phyloP scores from a whole-genome alignment of 1,140 invertebrate genomes.

The Bombyx mandarina region DNA sequence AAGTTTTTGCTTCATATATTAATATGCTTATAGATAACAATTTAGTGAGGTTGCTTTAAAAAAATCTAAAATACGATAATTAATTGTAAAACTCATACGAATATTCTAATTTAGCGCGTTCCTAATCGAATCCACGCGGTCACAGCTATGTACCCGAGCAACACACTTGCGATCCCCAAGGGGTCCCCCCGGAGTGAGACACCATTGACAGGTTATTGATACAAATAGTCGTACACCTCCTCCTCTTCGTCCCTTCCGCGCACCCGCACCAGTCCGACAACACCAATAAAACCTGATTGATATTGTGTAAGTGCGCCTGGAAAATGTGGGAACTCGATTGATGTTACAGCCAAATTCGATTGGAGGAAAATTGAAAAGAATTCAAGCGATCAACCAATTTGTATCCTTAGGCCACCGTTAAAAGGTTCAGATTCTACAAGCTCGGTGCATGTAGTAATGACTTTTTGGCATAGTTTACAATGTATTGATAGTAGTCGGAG shows the following conservation, averaged over 20 bases:
- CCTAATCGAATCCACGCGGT: constrained; percentile 56
- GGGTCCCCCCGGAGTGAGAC: constrained; percentile 42
- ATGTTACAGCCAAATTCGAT: constrained; percentile 68
- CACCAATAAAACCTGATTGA: constrained; percentile 71
- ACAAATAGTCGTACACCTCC: constrained; percentile 51
- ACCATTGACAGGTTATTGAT: constrained; percentile 69
- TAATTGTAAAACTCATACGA: constrained; percentile 30
- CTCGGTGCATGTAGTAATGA: too few species aligned
- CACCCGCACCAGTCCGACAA: constrained; percentile 39
- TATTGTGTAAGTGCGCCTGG: constrained; percentile 69
- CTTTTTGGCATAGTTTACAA: too few species aligned
- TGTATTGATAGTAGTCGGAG: constrained; percentile 54
- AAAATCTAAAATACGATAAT: background rate
- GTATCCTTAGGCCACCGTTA: too few species aligned
- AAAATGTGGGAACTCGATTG: constrained; percentile 70
- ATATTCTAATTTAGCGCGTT: constrained; percentile 28
- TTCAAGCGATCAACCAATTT: too few species aligned
- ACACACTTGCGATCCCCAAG: constrained; percentile 20
- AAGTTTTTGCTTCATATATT: too few species aligned
- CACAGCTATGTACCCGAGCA: constrained; percentile 21
- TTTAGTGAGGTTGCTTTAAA: background rate
- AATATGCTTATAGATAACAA: too few species aligned
- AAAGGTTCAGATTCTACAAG: too few species aligned
- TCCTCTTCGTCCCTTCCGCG: constrained; percentile 13
- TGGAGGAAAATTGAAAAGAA: constrained; percentile 69